Conservation (phyloP, 2,888 invertebrate species). For the Oscheius sp. region DNA sequence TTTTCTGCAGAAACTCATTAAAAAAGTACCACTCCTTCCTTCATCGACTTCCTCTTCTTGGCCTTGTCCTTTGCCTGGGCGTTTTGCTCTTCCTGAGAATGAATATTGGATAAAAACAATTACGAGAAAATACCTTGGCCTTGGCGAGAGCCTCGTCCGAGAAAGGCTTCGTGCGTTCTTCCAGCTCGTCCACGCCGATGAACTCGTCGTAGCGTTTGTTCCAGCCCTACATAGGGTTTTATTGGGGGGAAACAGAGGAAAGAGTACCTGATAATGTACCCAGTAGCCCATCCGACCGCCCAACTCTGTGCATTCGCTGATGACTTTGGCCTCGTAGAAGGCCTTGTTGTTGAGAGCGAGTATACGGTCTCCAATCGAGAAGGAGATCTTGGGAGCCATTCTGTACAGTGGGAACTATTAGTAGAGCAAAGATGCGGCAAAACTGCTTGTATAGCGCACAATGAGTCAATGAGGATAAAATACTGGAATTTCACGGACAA, state of each 20-base stretch:
- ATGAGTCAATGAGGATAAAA: no score
- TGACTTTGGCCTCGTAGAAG: slow-evolving; percentile 41
- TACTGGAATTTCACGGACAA: no score
- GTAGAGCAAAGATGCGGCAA: no score
- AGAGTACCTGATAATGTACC: slow-evolving; percentile 42
- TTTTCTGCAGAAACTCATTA: neutral
- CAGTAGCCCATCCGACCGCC: slow-evolving; percentile 20
- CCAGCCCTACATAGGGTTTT: slow-evolving; percentile 38
- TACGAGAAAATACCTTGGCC: slow-evolving; percentile 1
- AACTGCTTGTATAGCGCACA: no score
- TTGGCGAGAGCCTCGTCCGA: slow-evolving; percentile 14
- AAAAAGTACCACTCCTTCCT: neutral
- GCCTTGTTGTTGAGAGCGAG: no score
- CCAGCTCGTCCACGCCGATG: slow-evolving; percentile 13
- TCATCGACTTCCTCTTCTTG: neutral
- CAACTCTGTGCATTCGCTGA: slow-evolving; percentile 18
- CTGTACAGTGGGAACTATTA: no score
- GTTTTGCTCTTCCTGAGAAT: neutral
- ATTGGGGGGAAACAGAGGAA: neutral
- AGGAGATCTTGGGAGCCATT: no score
- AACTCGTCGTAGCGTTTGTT: slow-evolving; percentile 44
- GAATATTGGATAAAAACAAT: neutral
- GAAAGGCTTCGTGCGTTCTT: neutral
- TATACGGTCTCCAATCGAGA: no score
- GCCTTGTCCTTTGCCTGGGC: neutral